Base-by-base conservation (phyloP, 2,888 invertebrate species). In the Augochlorella aurata region DNA sequence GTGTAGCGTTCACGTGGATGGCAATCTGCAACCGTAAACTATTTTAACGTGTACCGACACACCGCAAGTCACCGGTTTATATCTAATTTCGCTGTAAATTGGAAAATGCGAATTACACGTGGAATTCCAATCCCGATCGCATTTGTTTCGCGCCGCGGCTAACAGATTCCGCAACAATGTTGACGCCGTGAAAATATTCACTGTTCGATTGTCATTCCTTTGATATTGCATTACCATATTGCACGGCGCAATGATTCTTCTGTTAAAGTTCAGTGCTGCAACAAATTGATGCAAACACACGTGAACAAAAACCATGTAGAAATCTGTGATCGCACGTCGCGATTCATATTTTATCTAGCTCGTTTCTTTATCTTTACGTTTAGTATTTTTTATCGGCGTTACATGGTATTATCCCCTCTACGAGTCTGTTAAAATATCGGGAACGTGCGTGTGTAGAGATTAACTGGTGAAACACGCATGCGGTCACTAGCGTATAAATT, bases 401-500 rank as follows among this genome's bases (percentile, higher is more conserved):
- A 38, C 45, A 45, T 24, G 24, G 9, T 16, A 1, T 7, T 63
- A 2, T 44, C 21, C 14, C 63, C 49, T 16, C 38, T 29, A n/a
- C 16, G 21, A n/a, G n/a, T 49, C 9, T 16, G 49, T 14, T 58
- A 74, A 74, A 38, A 74, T 21, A 58, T 12, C n/a, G 2, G 21
- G 12, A 69, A 47, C 18, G n/a, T 65, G 18, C 54, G 49, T 58
- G 66, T 4, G 21, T 44, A 21, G 9, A 68, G 50, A 75, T 78
- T 61, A 79, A 24, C 8, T 61, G 49, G 18, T 14, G 12, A n/a
- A 7, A 16, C 2, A 8, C 16, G 58, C 2, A 21, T 24, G 24
- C 24, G 8, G 58, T 16, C 8, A 58, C 24, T 58, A 58, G 24
- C 24, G 24, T 38, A 38, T 7, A 38, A 58, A 58, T 24, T 58